A percentile compares a stretch with the other conserved stretches of the same genome.
Conservation (phyloP, 2,113 vertebrate genomes). For the Nothobranchius kuhntae region DNA sequence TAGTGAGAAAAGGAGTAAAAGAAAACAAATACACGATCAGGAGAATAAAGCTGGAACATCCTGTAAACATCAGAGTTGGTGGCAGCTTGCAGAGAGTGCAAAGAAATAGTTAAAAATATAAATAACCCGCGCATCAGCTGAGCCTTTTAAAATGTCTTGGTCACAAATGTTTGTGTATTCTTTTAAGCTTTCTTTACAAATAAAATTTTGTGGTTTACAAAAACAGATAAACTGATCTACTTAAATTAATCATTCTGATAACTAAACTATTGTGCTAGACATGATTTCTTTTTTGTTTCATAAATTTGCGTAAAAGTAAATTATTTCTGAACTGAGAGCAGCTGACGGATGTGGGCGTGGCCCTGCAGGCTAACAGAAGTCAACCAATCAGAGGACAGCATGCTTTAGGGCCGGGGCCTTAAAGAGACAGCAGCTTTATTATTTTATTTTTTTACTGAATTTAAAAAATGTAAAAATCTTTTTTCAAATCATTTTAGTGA, state of each 20-base stretch:
- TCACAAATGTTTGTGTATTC: too few species aligned
- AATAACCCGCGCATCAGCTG: slow-evolving; percentile 16
- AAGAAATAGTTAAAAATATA: slow-evolving; percentile 13
- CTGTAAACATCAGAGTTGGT: neutral
- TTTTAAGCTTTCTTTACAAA: neutral
- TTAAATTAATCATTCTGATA: too few species aligned
- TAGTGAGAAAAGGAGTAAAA: slow-evolving; percentile 22
- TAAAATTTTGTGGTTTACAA: too few species aligned
- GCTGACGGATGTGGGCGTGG: too few species aligned
- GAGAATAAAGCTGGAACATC: neutral
- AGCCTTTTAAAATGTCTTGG: neutral
- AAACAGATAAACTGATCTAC: too few species aligned
- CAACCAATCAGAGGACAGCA: neutral
- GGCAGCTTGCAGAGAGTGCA: neutral
- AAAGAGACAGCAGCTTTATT: neutral
- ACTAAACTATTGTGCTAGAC: too few species aligned
- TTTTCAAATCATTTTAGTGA: neutral
- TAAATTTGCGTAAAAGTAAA: too few species aligned
- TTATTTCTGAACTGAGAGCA: too few species aligned
- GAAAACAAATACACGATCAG: slow-evolving; percentile 23
- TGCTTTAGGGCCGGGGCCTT: neutral
- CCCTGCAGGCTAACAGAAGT: neutral
- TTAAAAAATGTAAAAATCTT: too few species aligned
- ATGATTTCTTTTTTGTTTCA: too few species aligned
- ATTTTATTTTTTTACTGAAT: too few species aligned